Conservation (phyloP, 1,140 invertebrate genomes). For the Lineus longissimus region DNA sequence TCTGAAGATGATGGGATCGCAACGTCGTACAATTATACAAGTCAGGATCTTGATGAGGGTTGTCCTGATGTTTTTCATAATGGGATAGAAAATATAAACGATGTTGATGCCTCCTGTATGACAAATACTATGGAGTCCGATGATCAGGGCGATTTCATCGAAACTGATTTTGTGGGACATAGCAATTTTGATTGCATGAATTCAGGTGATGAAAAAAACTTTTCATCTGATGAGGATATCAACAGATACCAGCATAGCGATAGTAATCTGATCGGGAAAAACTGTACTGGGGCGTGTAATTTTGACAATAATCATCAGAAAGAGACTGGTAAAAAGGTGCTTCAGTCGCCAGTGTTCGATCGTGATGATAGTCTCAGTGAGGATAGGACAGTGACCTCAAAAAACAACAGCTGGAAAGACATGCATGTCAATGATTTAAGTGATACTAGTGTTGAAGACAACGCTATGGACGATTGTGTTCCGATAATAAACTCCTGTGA, state of each 20-base stretch:
- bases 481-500: too few species aligned
- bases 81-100: not conserved
- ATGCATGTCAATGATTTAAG: too few species aligned
- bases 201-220: not conserved
- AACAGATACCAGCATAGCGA: not conserved
- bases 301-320: not conserved
- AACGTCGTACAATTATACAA: not conserved
- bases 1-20: not conserved
- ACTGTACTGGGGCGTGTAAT: too few species aligned
- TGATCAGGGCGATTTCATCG: slow-evolving; percentile 6
- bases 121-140: not conserved
- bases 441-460: too few species aligned
- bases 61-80: not conserved
- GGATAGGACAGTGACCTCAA: too few species aligned
- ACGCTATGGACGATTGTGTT: too few species aligned
- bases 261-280: too few species aligned
- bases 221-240: not conserved
- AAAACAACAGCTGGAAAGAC: too few species aligned
- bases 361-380: too few species aligned
- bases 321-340: slow-evolving; percentile 3
- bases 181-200: not conserved
- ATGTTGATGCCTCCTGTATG: not conserved
- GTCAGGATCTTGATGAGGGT: not conserved
- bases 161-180: not conserved
- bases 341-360: not conserved